These are phyloP conservation scores for Antechinus stuartii DNA, from an alignment of 2,113 vertebrate species.

Conservation along the genomic window DNA sequence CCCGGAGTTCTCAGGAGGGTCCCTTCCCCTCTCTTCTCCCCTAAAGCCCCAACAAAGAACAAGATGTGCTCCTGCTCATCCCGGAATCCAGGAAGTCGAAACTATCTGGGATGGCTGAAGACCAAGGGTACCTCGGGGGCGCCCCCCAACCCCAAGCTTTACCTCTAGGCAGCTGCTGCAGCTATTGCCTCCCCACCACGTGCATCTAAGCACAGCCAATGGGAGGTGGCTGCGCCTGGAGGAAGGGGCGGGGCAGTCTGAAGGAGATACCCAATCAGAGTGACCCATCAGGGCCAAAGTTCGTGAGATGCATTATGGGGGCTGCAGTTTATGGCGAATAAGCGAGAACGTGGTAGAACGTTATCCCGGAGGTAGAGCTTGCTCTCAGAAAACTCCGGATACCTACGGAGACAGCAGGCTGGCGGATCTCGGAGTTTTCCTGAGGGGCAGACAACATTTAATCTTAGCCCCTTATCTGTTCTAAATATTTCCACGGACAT, in stretches of 20 bases:
- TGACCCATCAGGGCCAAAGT: not conserved
- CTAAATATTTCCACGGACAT: not conserved
- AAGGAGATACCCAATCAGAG: not conserved
- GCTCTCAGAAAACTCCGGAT: not conserved
- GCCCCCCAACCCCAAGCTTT: not conserved
- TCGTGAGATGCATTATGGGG: not conserved
- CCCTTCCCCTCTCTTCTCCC: not conserved
- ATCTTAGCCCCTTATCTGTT: not conserved
- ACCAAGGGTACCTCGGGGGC: no score
- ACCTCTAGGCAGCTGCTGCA: not conserved
- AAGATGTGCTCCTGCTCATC: not conserved
- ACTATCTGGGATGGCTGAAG: not conserved
- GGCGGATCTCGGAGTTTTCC: not conserved
- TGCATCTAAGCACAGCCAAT: not conserved
- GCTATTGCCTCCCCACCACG: not conserved
- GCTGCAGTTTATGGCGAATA: not conserved
- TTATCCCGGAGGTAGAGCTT: not conserved
- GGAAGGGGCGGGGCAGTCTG: not conserved
- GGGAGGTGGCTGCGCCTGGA: no score
- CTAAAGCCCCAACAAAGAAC: no score
- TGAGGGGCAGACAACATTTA: not conserved
- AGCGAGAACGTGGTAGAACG: not conserved
- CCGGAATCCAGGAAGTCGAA: not conserved
- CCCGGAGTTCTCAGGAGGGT: not conserved
- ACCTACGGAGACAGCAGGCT: not conserved